Evolutionary conservation across 2,888 invertebrate species (phyloP).

Genomic region (Apodemia hepburni): DNA sequence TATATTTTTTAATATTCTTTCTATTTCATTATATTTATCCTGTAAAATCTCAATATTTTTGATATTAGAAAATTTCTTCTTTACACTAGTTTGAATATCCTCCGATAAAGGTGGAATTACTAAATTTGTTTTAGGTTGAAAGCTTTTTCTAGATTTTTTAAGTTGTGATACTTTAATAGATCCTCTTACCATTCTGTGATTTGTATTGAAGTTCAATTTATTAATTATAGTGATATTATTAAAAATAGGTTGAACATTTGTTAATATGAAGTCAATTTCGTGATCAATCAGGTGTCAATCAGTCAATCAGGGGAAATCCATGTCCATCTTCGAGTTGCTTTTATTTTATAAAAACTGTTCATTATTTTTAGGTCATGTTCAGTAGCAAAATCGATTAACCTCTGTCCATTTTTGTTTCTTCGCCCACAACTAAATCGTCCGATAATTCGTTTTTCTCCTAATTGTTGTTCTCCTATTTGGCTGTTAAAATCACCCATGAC

Average conservation of each 20-base stretch:
- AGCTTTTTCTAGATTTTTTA: slow-evolving; percentile 18
- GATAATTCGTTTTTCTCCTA: slow-evolving; percentile 25
- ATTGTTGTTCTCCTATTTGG: slow-evolving; percentile 26
- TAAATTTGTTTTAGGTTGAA: background rate
- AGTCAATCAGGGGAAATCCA: slow-evolving; percentile 31
- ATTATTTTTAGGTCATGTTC: slow-evolving; percentile 23
- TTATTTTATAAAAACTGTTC: slow-evolving; percentile 29
- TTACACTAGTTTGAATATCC: background rate
- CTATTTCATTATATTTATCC: too few species aligned
- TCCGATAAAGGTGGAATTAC: slow-evolving; percentile 10
- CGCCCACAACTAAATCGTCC: slow-evolving; percentile 24
- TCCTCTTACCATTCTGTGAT: slow-evolving; percentile 18
- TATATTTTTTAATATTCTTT: slow-evolving; percentile 15
- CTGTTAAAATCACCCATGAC: slow-evolving; percentile 31
- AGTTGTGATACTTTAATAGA: background rate
- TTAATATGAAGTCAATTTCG: slow-evolving; percentile 32
- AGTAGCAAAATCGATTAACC: slow-evolving; percentile 27
- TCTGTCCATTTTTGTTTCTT: slow-evolving; percentile 32
- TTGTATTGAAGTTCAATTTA: slow-evolving; percentile 18
- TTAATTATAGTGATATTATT: slow-evolving; percentile 19
- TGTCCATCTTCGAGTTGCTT: slow-evolving; percentile 29
- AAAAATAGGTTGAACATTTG: slow-evolving; percentile 25
- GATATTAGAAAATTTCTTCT: background rate
- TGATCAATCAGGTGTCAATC: too few species aligned
- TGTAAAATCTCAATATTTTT: too few species aligned